A percentile compares a stretch with the other conserved stretches of the same genome.
Evolutionary conservation across 2,113 vertebrate genomes (phyloP).

Genomic region (Fukomys damarensis): DNA sequence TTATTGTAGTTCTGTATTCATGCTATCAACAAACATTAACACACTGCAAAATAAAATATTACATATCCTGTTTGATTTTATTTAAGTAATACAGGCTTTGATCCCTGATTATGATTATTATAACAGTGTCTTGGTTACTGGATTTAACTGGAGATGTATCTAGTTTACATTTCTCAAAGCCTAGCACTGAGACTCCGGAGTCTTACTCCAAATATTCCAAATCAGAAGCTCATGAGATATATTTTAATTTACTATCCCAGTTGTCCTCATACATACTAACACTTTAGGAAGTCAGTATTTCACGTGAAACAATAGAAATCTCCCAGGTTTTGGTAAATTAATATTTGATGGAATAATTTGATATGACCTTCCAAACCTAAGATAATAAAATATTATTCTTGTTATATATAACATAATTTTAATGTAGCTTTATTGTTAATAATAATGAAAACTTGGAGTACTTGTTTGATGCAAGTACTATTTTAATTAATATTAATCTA

Average conservation of each 20-base stretch:
- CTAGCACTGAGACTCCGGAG: background rate
- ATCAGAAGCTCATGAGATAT: background rate
- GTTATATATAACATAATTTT: background rate
- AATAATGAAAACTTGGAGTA: background rate
- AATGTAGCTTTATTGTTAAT: background rate
- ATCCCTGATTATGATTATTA: background rate
- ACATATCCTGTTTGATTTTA: background rate
- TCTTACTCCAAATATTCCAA: background rate
- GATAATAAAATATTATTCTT: background rate
- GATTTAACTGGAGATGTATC: background rate
- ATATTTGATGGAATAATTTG: background rate
- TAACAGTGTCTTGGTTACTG: background rate
- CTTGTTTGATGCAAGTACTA: background rate
- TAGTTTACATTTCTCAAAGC: background rate
- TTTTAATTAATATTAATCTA: constrained; percentile 21
- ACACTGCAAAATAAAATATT: background rate
- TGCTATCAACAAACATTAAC: background rate
- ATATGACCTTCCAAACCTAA: background rate
- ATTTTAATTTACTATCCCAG: background rate
- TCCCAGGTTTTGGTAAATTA: background rate
- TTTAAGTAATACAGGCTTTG: background rate
- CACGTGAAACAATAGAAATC: background rate
- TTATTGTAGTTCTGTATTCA: background rate
- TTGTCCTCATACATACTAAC: background rate
- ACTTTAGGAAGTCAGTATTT: background rate